Evolutionary conservation across 2,888 invertebrate genomes (phyloP).

Genomic region (Lysandra coridon): DNA sequence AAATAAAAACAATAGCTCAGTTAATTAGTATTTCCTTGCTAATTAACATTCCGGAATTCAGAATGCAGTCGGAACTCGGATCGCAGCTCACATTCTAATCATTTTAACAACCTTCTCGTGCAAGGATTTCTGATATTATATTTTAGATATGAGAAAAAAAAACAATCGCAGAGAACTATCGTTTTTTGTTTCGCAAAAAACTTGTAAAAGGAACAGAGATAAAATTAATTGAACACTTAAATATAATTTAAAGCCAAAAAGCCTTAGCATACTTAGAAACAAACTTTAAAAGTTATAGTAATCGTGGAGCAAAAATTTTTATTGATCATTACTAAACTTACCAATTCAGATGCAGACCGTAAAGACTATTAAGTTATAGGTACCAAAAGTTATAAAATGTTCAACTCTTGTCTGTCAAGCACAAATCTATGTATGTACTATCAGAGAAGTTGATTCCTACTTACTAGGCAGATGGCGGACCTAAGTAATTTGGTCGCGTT

Average conservation of each 20-base stretch:
- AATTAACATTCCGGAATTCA: constrained; percentile 2
- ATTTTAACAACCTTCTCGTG: constrained; percentile 10
- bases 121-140: neutral
- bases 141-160: neutral
- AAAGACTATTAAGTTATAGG: too few species aligned
- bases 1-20: neutral
- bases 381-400: too few species aligned
- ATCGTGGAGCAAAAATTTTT: too few species aligned
- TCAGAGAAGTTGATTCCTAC: too few species aligned
- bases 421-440: too few species aligned
- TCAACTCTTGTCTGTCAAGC: too few species aligned
- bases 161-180: neutral
- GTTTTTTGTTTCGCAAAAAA: neutral
- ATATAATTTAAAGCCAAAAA: neutral
- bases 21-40: neutral
- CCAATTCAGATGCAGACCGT: too few species aligned
- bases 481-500: too few species aligned
- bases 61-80: neutral
- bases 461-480: too few species aligned
- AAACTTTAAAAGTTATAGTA: too few species aligned
- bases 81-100: neutral
- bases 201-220: neutral
- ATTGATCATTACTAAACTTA: too few species aligned
- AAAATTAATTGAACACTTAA: neutral
- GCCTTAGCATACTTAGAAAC: too few species aligned